These are phyloP conservation scores for Euwallacea fornicatus DNA, from an alignment of 1,140 invertebrate genomes.

Conservation along the genomic window DNA sequence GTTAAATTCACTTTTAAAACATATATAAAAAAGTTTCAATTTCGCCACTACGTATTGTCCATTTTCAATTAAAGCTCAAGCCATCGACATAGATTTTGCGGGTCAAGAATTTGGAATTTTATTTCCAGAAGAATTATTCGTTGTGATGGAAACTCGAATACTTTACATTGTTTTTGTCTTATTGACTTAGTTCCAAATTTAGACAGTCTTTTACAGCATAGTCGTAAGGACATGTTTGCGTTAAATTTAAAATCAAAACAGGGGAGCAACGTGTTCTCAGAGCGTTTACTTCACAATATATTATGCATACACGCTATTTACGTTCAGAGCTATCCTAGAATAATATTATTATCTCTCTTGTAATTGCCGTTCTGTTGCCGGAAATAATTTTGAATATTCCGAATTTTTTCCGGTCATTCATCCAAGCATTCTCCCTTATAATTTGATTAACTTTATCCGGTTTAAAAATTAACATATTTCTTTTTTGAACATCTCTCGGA, in stretches of 20 bases:
- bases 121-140: neutral
- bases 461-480: conserved; percentile 3
- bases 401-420: neutral
- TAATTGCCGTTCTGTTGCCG: neutral
- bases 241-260: conserved; percentile 3
- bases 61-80: neutral
- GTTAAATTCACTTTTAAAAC: too few relatives aligned
- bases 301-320: neutral
- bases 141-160: neutral
- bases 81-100: too few relatives aligned
- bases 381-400: neutral
- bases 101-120: neutral
- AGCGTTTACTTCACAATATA: neutral
- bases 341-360: neutral
- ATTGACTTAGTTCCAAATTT: neutral
- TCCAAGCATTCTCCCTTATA: neutral
- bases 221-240: neutral
- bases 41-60: neutral
- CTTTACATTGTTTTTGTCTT: neutral
- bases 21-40: too few relatives aligned
- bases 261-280: neutral
- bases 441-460: neutral
- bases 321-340: neutral
- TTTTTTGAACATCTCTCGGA: neutral
- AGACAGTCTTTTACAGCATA: too few relatives aligned